Evolutionary conservation across 2,797 vertebrate species (phyloP), one percentile per base, ranked within the genome.

Genomic region (Xyrichtys novacula): DNA sequence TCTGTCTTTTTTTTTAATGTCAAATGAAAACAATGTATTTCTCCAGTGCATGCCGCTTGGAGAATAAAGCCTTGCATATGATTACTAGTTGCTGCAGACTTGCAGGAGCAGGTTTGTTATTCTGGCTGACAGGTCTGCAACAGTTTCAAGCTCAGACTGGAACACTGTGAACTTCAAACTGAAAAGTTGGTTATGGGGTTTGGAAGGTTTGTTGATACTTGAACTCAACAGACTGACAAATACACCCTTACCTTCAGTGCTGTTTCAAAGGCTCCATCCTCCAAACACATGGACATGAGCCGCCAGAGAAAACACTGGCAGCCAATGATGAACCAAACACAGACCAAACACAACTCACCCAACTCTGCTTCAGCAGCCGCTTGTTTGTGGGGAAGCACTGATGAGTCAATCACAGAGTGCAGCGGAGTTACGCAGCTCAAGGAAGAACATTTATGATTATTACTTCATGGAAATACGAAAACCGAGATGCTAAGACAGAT

Each of bases 1-100:
- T 73, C 65, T 14, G 42, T 66, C 42, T 48, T 49, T 16, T 39
- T 17, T 25, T 17, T 40, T 26, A 40, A 47, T 54, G 40, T n/a
- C 47, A 39, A 26, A n/a, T 22, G 26, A 48, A 56, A 64, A 58
- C 39, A 15, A 26, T 31, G 32, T 15, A 65, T 5, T 7, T 31
- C 40, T 54, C 40, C 26, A 5, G 0, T 20, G 39, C 28, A 20
- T 46, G 19, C 23, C 28, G 14, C 2, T 14, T 20, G n/a, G 11
- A 23, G 16, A 19, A 17, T 46, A 5, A 6, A 44, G 38, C 38
- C 52, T 28, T 68, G 38, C 47, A 44, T 59, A 11, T 11, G 19
- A 20, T 34, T 59, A 20, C n/a, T 34, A 12, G 0, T 6, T 22
- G 42, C 3, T 20, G 7, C 17, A 55, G 17, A 36, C 8, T 28